Evolutionary conservation across 2,888 invertebrate genomes (phyloP), one percentile per base, ranked within the genome.

Genomic region (Heteromurus nitidus): DNA sequence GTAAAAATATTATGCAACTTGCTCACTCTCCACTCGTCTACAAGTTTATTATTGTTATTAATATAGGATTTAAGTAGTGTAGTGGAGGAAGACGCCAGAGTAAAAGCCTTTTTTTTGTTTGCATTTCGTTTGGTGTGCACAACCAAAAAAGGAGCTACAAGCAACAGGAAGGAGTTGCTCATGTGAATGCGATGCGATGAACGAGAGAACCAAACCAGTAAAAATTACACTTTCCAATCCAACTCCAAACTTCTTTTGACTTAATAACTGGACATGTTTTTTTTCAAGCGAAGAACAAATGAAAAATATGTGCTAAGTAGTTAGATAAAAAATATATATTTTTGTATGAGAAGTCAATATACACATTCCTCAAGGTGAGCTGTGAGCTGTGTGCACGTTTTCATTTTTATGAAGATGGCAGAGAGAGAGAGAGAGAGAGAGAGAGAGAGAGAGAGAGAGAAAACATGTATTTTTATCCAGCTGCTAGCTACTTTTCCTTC

Each of bases 381-480:
- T 26, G 55, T n/a, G n/a, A n/a, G n/a, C n/a, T n/a, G n/a, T n/a
- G n/a, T 55, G 55, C 55, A 55, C 55, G 55, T 55, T 55, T 55
- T 22, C 55, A 55, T 55, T 55, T 55, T 47, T n/a, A n/a, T n/a
- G n/a, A n/a, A n/a, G n/a, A n/a, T n/a, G n/a, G n/a, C n/a, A n/a
- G n/a, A n/a, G n/a, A n/a, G n/a, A n/a, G n/a, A n/a, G n/a, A n/a
- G n/a, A n/a, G n/a, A n/a, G n/a, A n/a, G n/a, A n/a, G n/a, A n/a
- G n/a, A n/a, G n/a, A n/a, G n/a, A n/a, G n/a, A n/a, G n/a, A n/a
- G n/a, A n/a, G n/a, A n/a, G n/a, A n/a, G n/a, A n/a, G n/a, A n/a
- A n/a, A n/a, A n/a, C n/a, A n/a, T n/a, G n/a, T n/a, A n/a, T n/a
- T n/a, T n/a, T n/a, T n/a, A n/a, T n/a, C n/a, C n/a, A n/a, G n/a